Base-by-base conservation (phyloP, 1,140 invertebrate genomes). In the Oncopeltus fasciatus region DNA sequence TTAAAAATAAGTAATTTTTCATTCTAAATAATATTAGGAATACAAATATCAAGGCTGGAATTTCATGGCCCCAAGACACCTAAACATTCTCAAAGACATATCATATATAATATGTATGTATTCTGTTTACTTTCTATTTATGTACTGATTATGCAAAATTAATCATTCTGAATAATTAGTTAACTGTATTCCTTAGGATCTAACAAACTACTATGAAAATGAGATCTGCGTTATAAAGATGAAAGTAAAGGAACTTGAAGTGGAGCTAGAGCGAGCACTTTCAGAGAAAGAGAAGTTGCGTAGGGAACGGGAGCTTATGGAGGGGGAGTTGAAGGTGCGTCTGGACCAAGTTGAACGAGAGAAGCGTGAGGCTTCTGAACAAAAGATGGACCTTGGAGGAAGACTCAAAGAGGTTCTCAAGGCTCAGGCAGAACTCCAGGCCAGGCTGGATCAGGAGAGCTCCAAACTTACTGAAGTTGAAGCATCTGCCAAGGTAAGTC, bases 341-440 rank as follows among this genome's bases (percentile, higher is more conserved):
- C 26, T 53, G 3, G 49, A 53, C 12, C 21, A 24, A 53, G 5
- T 53, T 1, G 49, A 53, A 26, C 21, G 21, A 1, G 49, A 53
- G 24, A 53, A 53, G 24, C 21, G 49, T 24, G 49, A 53, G 2
- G 49, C 26, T 24, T 65, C 14, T 47, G 61, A 57, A 57, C 64
- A 49, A 63, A 66, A 58, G 43, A 57, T 62, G 0, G 63, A 66
- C 31, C 33, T 28, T 24, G 65, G 65, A 26, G 61, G 49, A 27
- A 62, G 47, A 29, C 49, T 62, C 18, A 43, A 21, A 26, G 61
- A 61, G 14, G 28, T 18, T 1, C 43, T 64, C 21, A 38, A 31
- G 33, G 24, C 49, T 26, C 56, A 62, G 28, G 49, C 27, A 2
- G 60, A 62, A 33, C 24, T 64, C 0, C 26, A 57, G 28, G 38